These are phyloP conservation scores for Drosophila persimilis DNA, from an alignment of 1,140 invertebrate genomes.

Conservation along the genomic window DNA sequence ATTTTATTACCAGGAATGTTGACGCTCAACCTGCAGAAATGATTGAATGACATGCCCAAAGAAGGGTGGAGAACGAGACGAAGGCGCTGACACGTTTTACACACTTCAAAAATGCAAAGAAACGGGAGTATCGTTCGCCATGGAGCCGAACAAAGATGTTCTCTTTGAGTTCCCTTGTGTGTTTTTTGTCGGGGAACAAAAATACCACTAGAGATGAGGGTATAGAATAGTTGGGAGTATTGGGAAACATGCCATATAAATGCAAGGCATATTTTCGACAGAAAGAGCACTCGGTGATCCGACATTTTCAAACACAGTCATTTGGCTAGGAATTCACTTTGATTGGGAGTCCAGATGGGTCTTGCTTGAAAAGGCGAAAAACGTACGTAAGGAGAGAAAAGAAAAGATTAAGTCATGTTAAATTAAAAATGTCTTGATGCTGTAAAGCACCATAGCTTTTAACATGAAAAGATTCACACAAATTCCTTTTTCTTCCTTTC, in stretches of 20 bases:
- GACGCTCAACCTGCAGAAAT: slow-evolving; percentile 63
- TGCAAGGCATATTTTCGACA: slow-evolving; percentile 72
- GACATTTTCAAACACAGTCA: slow-evolving; percentile 5
- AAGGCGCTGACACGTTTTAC: slow-evolving; percentile 45
- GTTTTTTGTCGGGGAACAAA: too few relatives aligned
- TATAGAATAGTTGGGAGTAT: slow-evolving; percentile 24
- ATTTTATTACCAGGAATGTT: slow-evolving; percentile 78
- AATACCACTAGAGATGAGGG: not conserved
- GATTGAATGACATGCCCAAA: slow-evolving; percentile 66
- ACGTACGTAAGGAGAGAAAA: too few relatives aligned
- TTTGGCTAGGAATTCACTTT: not conserved
- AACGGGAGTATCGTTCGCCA: not conserved
- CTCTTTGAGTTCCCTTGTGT: slow-evolving; percentile 9
- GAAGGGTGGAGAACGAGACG: slow-evolving; percentile 1
- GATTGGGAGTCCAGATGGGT: too few relatives aligned
- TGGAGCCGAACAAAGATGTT: slow-evolving; percentile 14
- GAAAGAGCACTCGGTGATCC: slow-evolving; percentile 23
- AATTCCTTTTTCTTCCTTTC: too few relatives aligned
- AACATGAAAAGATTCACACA: too few relatives aligned
- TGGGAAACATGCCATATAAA: slow-evolving; percentile 65
- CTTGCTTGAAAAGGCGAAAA: too few relatives aligned
- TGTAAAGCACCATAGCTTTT: too few relatives aligned
- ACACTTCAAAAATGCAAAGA: slow-evolving; percentile 60
- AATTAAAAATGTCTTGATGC: too few relatives aligned
- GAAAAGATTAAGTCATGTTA: too few relatives aligned